Evolutionary conservation across 2,113 vertebrate genomes (phyloP).

Genomic region (Diphyllodes magnificus): DNA sequence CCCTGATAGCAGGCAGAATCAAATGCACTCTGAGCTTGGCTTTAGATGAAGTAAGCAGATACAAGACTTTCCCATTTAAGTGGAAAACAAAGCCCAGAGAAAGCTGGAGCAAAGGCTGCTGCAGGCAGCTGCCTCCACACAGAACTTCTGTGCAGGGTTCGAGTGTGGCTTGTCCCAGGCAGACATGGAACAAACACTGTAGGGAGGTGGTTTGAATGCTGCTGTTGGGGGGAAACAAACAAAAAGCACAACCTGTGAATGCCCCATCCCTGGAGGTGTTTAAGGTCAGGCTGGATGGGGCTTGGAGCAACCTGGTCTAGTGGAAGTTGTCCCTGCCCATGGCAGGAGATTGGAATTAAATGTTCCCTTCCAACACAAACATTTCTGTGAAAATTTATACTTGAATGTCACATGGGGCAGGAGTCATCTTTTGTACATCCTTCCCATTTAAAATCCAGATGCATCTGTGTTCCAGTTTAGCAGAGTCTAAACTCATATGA

Average conservation of each 20-base stretch:
- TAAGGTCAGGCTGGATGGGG: neutral
- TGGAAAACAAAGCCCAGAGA: neutral
- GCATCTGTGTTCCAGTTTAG: neutral
- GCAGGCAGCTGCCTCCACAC: neutral
- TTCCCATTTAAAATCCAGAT: neutral
- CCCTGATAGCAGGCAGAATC: neutral
- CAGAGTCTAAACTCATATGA: neutral
- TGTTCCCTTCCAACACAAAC: neutral
- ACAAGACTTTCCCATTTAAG: neutral
- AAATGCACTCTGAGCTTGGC: neutral
- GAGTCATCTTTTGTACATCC: fast-evolving
- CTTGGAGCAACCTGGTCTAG: neutral
- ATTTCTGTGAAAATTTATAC: neutral
- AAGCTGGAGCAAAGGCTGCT: neutral
- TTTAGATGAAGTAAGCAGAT: neutral
- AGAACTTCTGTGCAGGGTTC: neutral
- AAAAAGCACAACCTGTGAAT: neutral
- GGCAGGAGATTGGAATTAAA: neutral
- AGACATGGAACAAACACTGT: neutral
- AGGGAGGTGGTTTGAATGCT: neutral
- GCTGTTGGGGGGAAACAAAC: neutral
- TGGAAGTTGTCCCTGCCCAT: neutral
- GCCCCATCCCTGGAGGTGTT: neutral
- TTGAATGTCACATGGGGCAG: neutral
- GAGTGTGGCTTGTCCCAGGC: neutral